Conservation (phyloP, 1,140 invertebrate genomes). For the Chrysomallon squamiferum region DNA sequence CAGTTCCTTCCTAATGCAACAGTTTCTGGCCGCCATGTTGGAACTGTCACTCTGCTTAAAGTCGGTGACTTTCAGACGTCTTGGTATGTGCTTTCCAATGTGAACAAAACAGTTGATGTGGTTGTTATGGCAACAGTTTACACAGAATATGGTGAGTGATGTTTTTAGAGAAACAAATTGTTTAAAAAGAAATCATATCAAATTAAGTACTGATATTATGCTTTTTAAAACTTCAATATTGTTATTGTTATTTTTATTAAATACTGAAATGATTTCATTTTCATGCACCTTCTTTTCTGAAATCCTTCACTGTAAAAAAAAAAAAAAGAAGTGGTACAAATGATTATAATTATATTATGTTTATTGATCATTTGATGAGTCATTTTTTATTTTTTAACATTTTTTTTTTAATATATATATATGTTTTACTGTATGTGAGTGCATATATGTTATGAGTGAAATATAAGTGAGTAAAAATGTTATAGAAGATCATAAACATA, state of each 20-base stretch:
- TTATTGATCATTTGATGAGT: neutral
- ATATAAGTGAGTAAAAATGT: no score
- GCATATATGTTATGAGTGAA: neutral
- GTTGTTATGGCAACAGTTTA: neutral
- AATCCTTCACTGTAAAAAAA: neutral
- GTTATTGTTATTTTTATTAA: no score
- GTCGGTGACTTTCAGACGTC: neutral
- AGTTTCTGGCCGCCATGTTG: conserved; percentile 50
- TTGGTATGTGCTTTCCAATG: neutral
- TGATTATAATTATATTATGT: neutral
- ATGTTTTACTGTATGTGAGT: neutral
- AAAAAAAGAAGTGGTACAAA: neutral
- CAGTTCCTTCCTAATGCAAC: conserved; percentile 68
- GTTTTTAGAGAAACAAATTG: no score
- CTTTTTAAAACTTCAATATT: no score
- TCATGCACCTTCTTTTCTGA: no score
- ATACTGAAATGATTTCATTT: no score
- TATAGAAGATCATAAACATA: no score
- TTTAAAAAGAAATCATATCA: no score
- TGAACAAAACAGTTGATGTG: neutral
- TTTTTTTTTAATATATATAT: neutral
- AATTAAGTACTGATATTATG: no score
- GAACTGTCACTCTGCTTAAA: neutral
- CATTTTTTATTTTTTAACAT: neutral
- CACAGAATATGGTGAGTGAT: neutral